phyloP scores from a whole-genome alignment of 2,113 vertebrate species.

The human (Homo sapiens) region DNA sequence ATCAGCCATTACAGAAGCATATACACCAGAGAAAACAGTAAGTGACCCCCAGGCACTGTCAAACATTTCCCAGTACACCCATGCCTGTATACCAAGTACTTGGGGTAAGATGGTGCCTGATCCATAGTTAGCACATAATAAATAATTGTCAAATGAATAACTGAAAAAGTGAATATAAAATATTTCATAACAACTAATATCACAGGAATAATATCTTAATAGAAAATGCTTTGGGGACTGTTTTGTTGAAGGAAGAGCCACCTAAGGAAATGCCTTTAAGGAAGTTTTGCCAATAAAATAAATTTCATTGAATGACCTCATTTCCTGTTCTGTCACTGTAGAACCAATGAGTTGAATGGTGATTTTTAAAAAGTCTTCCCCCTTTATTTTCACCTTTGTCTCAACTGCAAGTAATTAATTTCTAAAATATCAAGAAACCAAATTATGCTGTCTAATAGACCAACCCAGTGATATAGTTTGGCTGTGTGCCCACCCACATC shows the following conservation, averaged over 20 bases:
- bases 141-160: not conserved
- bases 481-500: too few relatives aligned
- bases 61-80: not conserved
- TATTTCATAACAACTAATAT: not conserved
- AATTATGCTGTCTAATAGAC: not conserved
- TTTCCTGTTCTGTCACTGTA: not conserved
- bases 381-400: not conserved
- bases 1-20: not conserved
- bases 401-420: not conserved
- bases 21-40: not conserved
- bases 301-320: not conserved
- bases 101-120: not conserved
- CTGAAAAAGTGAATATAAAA: not conserved
- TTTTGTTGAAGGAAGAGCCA: not conserved
- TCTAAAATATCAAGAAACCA: constrained; percentile 46
- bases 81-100: not conserved
- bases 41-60: not conserved
- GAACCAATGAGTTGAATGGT: not conserved
- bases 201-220: not conserved
- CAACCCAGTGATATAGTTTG: not conserved
- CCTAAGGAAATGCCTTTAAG: not conserved
- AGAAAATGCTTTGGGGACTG: not conserved
- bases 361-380: not conserved
- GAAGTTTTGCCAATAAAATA: not conserved
- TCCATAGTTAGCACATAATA: not conserved